A percentile compares a stretch with the other conserved stretches of the same genome.
phyloP scores from a whole-genome alignment of 2,113 vertebrate genomes.

The Varanus salvator region DNA sequence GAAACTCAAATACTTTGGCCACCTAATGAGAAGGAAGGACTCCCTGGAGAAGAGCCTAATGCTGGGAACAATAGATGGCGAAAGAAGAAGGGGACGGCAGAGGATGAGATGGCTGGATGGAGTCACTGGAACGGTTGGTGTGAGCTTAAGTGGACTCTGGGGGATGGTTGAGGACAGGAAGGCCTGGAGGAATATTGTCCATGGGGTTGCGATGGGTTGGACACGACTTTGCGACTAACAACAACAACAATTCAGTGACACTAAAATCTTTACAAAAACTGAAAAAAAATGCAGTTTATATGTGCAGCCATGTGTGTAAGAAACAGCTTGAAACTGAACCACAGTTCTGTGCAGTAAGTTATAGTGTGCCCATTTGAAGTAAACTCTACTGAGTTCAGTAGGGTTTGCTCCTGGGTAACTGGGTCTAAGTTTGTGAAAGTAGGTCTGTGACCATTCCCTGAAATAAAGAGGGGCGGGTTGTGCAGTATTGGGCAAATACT shows the following conservation, averaged over 20 bases:
- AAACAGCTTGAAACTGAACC: not conserved
- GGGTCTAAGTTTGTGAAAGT: not conserved
- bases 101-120: too few relatives aligned
- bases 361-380: not conserved
- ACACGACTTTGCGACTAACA: too few relatives aligned
- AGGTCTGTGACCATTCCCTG: not conserved
- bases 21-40: too few relatives aligned
- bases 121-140: too few relatives aligned
- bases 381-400: not conserved
- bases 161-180: too few relatives aligned
- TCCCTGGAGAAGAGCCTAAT: too few relatives aligned
- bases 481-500: not conserved
- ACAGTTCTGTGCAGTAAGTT: not conserved
- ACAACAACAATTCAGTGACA: not conserved
- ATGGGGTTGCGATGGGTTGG: too few relatives aligned
- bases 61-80: too few relatives aligned
- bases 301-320: not conserved
- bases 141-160: too few relatives aligned
- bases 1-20: too few relatives aligned
- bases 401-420: not conserved
- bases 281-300: not conserved
- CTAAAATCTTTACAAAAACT: not conserved
- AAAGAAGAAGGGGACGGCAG: too few relatives aligned
- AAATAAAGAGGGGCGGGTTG: not conserved
- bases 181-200: too few relatives aligned